Conservation (phyloP, 2,797 vertebrate species). For the Schizothorax lantsangensis region DNA sequence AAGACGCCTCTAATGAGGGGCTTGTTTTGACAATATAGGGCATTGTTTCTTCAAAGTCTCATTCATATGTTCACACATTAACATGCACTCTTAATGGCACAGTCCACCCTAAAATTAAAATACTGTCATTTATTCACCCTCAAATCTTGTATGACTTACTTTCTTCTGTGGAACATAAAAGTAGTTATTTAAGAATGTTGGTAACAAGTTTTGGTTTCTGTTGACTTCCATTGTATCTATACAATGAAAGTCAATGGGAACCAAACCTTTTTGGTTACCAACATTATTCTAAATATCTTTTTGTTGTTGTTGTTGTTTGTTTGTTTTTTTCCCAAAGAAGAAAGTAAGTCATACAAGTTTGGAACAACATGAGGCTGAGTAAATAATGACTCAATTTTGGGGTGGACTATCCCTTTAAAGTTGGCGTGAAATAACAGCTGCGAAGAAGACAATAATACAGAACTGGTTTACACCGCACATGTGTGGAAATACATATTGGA, state of each 20-base stretch:
- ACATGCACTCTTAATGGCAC: neutral
- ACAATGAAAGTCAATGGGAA: too few species aligned
- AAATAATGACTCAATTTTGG: neutral
- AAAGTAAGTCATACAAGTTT: neutral
- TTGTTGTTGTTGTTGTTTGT: too few species aligned
- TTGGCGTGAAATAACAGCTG: neutral
- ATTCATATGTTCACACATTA: conserved; percentile 22
- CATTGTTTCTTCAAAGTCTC: conserved; percentile 45
- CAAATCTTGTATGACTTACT: neutral
- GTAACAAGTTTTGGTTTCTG: neutral
- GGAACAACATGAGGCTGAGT: neutral
- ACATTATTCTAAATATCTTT: neutral
- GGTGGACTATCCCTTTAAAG: neutral
- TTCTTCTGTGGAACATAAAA: neutral
- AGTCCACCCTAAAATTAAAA: neutral
- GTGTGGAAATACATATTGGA: too few species aligned
- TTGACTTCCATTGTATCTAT: neutral
- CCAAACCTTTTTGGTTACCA: too few species aligned
- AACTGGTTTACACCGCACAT: too few species aligned
- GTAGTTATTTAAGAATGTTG: neutral
- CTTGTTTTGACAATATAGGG: conserved; percentile 50
- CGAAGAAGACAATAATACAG: too few species aligned
- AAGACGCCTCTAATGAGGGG: conserved; percentile 45
- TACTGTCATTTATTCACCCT: neutral
- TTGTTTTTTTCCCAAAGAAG: neutral